phyloP scores from a whole-genome alignment of 2,888 invertebrate species.

The Troides oblongomaculatus region DNA sequence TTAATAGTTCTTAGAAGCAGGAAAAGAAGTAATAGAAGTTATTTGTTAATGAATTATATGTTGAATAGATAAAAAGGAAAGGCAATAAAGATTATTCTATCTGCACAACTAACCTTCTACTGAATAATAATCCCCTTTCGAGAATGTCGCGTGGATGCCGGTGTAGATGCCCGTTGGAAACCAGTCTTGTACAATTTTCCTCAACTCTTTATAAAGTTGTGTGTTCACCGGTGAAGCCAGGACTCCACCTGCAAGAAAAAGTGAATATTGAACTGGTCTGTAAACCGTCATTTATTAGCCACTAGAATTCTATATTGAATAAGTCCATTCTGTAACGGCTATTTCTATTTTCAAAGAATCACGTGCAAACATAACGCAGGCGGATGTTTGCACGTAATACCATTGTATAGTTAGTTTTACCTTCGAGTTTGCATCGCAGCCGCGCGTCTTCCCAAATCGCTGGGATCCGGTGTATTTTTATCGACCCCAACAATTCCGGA shows the following conservation, averaged over 20 bases:
- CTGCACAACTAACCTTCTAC: conserved; percentile 32
- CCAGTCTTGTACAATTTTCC: not conserved
- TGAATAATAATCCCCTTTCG: conserved; percentile 34
- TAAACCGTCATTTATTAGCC: too few species aligned
- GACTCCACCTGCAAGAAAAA: not conserved
- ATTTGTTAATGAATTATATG: too few species aligned
- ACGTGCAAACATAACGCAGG: too few species aligned
- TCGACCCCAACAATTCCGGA: conserved; percentile 1
- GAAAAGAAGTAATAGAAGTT: too few species aligned
- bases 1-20: too few species aligned
- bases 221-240: not conserved
- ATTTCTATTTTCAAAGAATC: too few species aligned
- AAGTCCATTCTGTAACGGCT: too few species aligned
- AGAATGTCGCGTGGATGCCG: conserved; percentile 35
- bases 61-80: too few species aligned
- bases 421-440: conserved; percentile 2
- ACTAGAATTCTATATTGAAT: too few species aligned
- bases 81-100: not conserved
- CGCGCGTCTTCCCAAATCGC: conserved; percentile 4
- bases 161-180: conserved; percentile 21
- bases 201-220: not conserved
- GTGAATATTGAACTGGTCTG: too few species aligned
- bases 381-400: not conserved
- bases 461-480: not conserved
- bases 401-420: not conserved